Evolutionary conservation across 2,113 vertebrate genomes (phyloP).

Genomic region (Nesogale talazaci): DNA sequence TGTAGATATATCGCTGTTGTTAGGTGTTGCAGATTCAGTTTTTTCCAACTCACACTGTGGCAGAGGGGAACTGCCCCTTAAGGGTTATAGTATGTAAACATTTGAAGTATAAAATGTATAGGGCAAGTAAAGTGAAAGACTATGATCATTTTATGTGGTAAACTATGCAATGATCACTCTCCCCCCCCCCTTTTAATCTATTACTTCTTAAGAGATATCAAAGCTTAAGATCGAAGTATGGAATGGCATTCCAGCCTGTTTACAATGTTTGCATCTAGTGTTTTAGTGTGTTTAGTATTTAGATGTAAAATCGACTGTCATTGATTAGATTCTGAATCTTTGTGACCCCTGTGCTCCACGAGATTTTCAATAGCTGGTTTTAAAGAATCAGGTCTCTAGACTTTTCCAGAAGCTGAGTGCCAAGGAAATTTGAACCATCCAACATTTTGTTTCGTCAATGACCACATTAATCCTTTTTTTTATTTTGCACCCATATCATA

Average conservation of each 20-base stretch:
- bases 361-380: not conserved
- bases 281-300: not conserved
- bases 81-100: not conserved
- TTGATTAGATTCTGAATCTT: not conserved
- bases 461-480: not conserved
- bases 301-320: not conserved
- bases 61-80: too few species aligned
- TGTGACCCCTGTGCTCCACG: not conserved
- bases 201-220: conserved; percentile 11
- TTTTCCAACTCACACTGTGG: too few species aligned
- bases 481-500: too few species aligned
- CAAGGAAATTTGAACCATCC: not conserved
- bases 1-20: not conserved
- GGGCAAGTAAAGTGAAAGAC: conserved; percentile 4
- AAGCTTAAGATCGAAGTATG: not conserved
- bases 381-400: not conserved
- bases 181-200: not conserved
- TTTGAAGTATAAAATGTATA: not conserved
- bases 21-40: too few species aligned
- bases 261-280: not conserved
- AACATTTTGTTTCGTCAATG: not conserved
- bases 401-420: not conserved
- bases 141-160: conserved; percentile 16
- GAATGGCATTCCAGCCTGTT: not conserved
- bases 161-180: not conserved